Evolutionary conservation across 2,797 vertebrate genomes (phyloP).

Genomic region (Macrochelys suwanniensis): DNA sequence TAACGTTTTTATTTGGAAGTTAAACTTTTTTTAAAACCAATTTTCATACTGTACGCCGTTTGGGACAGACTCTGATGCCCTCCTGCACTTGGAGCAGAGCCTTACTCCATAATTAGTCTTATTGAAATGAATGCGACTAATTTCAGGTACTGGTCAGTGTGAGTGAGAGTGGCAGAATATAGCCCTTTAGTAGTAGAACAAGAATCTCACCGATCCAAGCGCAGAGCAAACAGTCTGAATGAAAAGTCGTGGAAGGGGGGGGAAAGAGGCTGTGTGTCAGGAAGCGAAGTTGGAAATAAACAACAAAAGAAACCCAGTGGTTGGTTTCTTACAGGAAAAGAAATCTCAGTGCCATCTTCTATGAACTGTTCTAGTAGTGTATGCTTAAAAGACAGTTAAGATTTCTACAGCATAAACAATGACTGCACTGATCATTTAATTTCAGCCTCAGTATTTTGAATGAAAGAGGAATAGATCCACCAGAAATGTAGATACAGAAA

Average conservation of each 20-base stretch:
- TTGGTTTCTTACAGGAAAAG: not conserved
- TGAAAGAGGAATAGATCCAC: not conserved
- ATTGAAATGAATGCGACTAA: not conserved
- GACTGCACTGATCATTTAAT: not conserved
- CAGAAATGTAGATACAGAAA: not conserved
- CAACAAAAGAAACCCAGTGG: not conserved
- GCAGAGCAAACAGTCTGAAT: constrained; percentile 11
- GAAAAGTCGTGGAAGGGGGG: constrained; percentile 28
- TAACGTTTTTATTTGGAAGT: no score
- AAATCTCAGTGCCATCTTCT: not conserved
- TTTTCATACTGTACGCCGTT: not conserved
- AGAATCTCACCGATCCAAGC: constrained; percentile 49
- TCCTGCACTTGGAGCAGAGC: not conserved
- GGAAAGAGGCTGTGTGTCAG: not conserved
- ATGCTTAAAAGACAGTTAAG: not conserved
- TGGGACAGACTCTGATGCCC: not conserved
- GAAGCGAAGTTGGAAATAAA: not conserved
- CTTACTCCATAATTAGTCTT: not conserved
- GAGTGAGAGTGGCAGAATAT: constrained; percentile 41
- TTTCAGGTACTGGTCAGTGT: constrained; percentile 65
- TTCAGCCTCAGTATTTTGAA: constrained; percentile 9
- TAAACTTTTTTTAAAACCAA: not conserved
- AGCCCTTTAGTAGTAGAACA: constrained; percentile 41
- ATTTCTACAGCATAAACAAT: not conserved
- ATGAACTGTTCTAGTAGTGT: accelerated